phyloP scores from a whole-genome alignment of 2,797 vertebrate genomes.

The Thamnophis elegans region DNA sequence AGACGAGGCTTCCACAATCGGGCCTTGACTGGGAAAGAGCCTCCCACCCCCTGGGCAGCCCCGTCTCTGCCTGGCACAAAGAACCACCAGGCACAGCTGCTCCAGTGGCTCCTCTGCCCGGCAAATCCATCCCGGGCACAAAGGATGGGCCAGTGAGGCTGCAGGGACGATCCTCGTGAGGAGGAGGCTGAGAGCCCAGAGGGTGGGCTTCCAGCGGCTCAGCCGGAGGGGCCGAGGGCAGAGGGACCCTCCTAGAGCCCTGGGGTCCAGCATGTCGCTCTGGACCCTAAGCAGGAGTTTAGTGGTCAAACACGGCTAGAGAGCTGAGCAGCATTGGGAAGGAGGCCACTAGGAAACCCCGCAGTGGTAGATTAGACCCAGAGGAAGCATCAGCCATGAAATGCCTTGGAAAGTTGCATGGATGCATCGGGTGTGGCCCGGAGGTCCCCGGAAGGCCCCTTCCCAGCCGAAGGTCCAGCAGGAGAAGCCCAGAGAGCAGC shows the following conservation, averaged over 20 bases:
- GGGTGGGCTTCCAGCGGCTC: too few species aligned
- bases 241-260: background rate
- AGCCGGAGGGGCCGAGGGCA: background rate
- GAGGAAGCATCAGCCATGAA: background rate
- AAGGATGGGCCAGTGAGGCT: background rate
- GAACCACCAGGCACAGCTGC: background rate
- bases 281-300: background rate
- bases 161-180: background rate
- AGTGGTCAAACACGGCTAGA: background rate
- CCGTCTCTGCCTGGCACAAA: constrained; percentile 69
- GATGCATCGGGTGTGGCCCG: background rate
- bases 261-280: background rate
- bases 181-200: background rate
- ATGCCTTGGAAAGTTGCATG: background rate
- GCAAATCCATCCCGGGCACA: background rate
- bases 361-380: background rate
- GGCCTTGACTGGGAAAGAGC: constrained; percentile 27
- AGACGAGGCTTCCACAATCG: constrained; percentile 39
- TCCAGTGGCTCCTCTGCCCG: background rate
- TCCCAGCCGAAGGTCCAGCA: background rate
- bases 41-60: constrained; percentile 57
- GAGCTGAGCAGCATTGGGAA: background rate
- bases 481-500: background rate
- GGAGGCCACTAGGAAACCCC: background rate
- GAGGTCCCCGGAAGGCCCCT: background rate